A percentile compares a stretch with the other conserved stretches of the same genome.
These are phyloP conservation scores for Melopsittacus undulatus DNA, from an alignment of 2,797 vertebrate species.

Conservation along the genomic window DNA sequence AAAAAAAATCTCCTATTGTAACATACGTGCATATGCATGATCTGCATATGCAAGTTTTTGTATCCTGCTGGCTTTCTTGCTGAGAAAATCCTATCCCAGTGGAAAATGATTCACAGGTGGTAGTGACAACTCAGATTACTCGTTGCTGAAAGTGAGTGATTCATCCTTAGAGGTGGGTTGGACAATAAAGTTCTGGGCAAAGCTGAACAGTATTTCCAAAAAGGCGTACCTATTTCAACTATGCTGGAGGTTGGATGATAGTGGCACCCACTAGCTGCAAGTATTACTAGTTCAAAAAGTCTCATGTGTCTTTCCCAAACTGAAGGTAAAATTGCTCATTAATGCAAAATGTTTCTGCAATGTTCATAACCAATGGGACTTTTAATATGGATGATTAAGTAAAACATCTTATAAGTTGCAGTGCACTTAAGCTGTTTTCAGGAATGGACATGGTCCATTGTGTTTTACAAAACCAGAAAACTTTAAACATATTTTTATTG, in stretches of 20 bases:
- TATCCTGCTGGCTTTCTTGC: neutral
- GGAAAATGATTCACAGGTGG: neutral
- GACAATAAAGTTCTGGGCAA: neutral
- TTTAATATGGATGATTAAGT: conserved; percentile 10
- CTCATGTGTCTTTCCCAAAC: neutral
- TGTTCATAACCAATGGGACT: neutral
- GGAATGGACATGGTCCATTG: neutral
- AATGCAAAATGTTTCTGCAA: neutral
- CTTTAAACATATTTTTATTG: conserved; percentile 11
- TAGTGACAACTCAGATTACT: neutral
- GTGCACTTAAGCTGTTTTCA: neutral
- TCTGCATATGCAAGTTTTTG: neutral
- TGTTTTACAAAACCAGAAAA: conserved; percentile 38
- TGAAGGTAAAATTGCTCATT: neutral
- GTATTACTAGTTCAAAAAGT: neutral
- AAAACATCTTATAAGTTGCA: neutral
- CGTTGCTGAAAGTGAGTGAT: neutral
- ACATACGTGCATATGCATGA: neutral
- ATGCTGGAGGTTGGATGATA: neutral
- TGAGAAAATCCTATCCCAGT: neutral
- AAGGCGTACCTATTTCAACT: neutral
- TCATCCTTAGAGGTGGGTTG: neutral
- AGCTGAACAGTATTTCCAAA: neutral
- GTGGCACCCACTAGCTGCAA: neutral
- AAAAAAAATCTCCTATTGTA: neutral